A percentile compares a stretch with the other conserved stretches of the same genome.
Evolutionary conservation across 2,113 vertebrate genomes (phyloP).

Genomic region (Phocoena sinus): DNA sequence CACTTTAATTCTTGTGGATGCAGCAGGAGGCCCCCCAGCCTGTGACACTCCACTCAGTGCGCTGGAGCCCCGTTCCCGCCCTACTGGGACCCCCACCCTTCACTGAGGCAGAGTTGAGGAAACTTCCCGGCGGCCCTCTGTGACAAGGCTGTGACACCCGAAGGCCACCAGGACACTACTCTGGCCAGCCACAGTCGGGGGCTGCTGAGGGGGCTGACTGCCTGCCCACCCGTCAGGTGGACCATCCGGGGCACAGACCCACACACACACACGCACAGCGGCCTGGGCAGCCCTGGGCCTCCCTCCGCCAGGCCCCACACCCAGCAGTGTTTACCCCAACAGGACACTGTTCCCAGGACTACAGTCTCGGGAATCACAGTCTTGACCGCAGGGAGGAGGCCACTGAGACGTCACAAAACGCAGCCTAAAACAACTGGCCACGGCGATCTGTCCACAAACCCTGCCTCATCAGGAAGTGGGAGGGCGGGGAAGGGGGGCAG

Average conservation of each 20-base stretch:
- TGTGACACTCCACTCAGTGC: too few species aligned
- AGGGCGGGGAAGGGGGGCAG: fast-evolving
- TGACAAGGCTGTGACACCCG: background rate
- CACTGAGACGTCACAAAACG: background rate
- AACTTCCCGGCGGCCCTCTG: too few species aligned
- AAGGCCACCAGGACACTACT: background rate
- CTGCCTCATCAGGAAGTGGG: constrained; percentile 45
- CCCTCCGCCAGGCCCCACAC: background rate
- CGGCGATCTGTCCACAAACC: background rate
- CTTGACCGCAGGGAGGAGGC: background rate
- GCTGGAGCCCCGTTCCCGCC: fast-evolving
- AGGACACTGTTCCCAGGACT: background rate
- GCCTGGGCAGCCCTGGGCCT: fast-evolving
- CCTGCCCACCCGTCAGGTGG: fast-evolving
- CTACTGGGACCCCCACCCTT: background rate
- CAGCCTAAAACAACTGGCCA: background rate
- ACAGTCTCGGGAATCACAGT: background rate
- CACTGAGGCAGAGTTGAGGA: background rate
- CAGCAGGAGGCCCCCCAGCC: too few species aligned
- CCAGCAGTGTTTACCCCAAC: background rate
- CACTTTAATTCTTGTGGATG: fast-evolving
- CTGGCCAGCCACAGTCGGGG: fast-evolving
- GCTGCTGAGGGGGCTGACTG: background rate
- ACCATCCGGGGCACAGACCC: background rate
- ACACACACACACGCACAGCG: background rate